phyloP scores from a whole-genome alignment of 2,797 vertebrate genomes.

The Zalophus californianus region DNA sequence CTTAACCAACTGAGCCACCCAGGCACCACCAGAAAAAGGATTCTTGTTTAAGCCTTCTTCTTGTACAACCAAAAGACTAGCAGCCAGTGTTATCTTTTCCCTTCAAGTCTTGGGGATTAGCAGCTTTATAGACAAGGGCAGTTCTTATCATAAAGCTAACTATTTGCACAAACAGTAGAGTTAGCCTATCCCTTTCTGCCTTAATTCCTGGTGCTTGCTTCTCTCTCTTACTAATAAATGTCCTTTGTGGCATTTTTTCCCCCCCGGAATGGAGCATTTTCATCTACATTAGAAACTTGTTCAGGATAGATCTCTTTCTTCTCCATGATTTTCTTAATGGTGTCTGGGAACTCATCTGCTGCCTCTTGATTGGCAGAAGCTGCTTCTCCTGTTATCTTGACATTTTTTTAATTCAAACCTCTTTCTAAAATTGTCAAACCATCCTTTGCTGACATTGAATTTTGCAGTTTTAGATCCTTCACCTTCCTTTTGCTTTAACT shows the following conservation, averaged over 20 bases:
- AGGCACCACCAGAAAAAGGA: neutral
- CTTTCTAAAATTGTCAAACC: neutral
- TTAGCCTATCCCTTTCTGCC: neutral
- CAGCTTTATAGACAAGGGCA: neutral
- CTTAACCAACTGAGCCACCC: neutral
- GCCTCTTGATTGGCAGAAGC: neutral
- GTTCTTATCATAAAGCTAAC: neutral
- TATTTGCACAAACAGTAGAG: neutral
- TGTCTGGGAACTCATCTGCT: neutral
- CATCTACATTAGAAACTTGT: neutral
- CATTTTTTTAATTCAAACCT: neutral
- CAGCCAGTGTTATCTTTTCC: neutral
- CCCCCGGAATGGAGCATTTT: neutral
- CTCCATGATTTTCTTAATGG: neutral
- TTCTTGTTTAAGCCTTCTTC: neutral
- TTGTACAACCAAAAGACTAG: neutral
- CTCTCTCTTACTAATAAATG: neutral
- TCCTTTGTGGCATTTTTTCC: neutral
- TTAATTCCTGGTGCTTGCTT: neutral
- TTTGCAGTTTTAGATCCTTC: neutral
- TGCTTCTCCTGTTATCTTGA: neutral
- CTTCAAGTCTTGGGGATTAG: neutral
- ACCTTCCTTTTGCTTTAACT: neutral
- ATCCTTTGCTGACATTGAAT: neutral
- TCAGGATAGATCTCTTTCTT: neutral